Evolutionary conservation across 2,888 invertebrate species (phyloP), one percentile per base, ranked within the genome.

Genomic region (Patella ulyssiponensis): DNA sequence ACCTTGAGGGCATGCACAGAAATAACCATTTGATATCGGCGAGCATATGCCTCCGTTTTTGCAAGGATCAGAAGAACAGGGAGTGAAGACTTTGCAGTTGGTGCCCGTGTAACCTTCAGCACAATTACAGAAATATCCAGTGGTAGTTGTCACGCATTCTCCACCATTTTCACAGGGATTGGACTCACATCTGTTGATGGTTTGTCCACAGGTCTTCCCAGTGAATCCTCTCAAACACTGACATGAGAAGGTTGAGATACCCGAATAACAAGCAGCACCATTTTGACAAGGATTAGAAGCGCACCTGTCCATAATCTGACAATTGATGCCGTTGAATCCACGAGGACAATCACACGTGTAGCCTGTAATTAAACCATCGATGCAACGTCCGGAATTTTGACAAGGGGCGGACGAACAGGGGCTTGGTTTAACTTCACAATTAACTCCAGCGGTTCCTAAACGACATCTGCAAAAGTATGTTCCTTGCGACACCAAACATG

Each of bases 111-210:
- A 76, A 56, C 76, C 76, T 1, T 7, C 51, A 15, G 27, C 52
- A 73, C 76, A 76, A n/a, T 72, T 20, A 52, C 76, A 76, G 69
- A 27, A 72, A 56, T 76, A 76, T 64, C 71, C 71, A 14, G 51
- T 51, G 0, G 64, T 23, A 20, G 20, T 64, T 23, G 64, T 64
- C 14, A n/a, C 17, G 52, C 76, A 76, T 20, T 51, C 53, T 12
- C 73, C 76, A 17, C 64, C 69, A 64, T 76, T 76, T 14, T 64
- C 27, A 69, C 76, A 76, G 20, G 76, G 69, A 23, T 73, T 72
- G 2, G 76, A 27, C n/a, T 20, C 52, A 69, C 76, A 76, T 12
- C 23, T 20, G 70, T 75, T 56, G 52, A 56, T 53, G 11, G 33
- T 51, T 11, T 51, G 27, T 11, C 33, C 54, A 27, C 75, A 75